Conservation (phyloP, 2,113 vertebrate genomes). For the Bubalus kerabau region DNA sequence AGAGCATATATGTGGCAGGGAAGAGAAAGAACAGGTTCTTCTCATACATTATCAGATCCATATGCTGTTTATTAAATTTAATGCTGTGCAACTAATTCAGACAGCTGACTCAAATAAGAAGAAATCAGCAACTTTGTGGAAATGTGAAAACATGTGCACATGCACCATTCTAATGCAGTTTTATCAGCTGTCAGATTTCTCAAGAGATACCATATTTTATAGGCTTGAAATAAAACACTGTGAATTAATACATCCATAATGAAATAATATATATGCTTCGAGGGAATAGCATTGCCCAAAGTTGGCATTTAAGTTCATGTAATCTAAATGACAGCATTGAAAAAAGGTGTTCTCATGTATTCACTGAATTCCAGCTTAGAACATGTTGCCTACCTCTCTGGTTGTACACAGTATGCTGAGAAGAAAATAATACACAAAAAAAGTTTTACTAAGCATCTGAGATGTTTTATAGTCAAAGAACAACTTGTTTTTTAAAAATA, state of each 20-base stretch:
- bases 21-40: background rate
- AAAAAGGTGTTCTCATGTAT: background rate
- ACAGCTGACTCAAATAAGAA: conserved; percentile 55
- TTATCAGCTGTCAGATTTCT: conserved; percentile 65
- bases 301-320: conserved; percentile 35
- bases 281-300: conserved; percentile 1
- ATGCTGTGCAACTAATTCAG: conserved; percentile 5
- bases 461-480: conserved; percentile 24
- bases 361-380: conserved; percentile 22
- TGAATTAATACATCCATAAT: conserved; percentile 55
- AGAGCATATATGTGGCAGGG: conserved; percentile 3
- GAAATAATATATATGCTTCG: conserved; percentile 34
- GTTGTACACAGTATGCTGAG: background rate
- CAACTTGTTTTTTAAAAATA: conserved; percentile 62
- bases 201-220: conserved; percentile 55
- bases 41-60: conserved; percentile 25
- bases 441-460: conserved; percentile 31
- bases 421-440: conserved; percentile 10
- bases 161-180: background rate
- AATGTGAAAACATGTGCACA: conserved; percentile 52
- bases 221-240: conserved; percentile 65
- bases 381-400: background rate
- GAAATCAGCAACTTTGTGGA: conserved; percentile 40
- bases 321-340: conserved; percentile 30
- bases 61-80: conserved; percentile 64